Evolutionary conservation across 2,113 vertebrate species (phyloP).

Genomic region (Noturus placidus): DNA sequence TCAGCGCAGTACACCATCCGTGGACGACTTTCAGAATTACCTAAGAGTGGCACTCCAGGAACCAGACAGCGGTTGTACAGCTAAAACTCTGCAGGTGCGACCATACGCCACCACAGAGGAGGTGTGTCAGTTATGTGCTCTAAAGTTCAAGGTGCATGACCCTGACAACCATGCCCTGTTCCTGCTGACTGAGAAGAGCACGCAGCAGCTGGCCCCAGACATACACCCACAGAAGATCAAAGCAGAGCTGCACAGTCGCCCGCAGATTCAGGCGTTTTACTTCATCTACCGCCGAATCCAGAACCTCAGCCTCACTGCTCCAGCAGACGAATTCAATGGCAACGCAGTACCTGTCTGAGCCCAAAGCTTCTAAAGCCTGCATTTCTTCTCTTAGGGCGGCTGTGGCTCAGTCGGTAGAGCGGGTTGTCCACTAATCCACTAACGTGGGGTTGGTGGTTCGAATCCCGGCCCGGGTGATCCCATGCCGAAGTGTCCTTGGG

Average conservation of each 20-base stretch:
- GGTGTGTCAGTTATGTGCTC: slow-evolving; percentile 87
- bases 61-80: slow-evolving; percentile 84
- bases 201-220: slow-evolving; percentile 91
- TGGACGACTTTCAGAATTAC: slow-evolving; percentile 98
- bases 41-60: slow-evolving; percentile 94
- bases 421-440: no score
- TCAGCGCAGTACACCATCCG: slow-evolving; percentile 81
- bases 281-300: slow-evolving; percentile 86
- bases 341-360: slow-evolving; percentile 40
- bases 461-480: no score
- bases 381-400: slow-evolving; percentile 32
- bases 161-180: slow-evolving; percentile 86
- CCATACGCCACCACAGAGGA: slow-evolving; percentile 90
- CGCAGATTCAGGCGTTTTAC: slow-evolving; percentile 80
- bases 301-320: slow-evolving; percentile 58
- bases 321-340: slow-evolving; percentile 34
- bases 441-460: no score
- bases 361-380: slow-evolving; percentile 18
- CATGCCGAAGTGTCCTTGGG: no score
- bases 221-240: slow-evolving; percentile 95
- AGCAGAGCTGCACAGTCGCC: slow-evolving; percentile 87
- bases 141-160: slow-evolving; percentile 86
- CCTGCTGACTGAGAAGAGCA: slow-evolving; percentile 85
- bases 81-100: slow-evolving; percentile 89
- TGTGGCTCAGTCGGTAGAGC: no score